phyloP scores from a whole-genome alignment of 2,797 vertebrate genomes.

The Cuculus canorus region DNA sequence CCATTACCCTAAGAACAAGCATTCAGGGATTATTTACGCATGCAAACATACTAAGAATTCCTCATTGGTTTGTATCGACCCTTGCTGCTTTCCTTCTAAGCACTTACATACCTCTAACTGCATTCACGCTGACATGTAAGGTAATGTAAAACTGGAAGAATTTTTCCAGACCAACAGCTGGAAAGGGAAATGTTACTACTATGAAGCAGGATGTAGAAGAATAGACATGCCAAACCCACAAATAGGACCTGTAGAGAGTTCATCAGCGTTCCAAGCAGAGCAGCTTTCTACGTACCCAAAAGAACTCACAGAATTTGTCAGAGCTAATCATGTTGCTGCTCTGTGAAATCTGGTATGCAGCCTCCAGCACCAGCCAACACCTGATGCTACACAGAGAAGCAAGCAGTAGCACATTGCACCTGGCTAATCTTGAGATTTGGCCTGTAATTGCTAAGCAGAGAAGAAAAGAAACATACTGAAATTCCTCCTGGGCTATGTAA shows the following conservation, averaged over 20 bases:
- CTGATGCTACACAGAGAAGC: background rate
- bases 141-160: background rate
- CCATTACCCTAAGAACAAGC: background rate
- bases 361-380: conserved; percentile 6
- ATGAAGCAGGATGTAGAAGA: conserved; percentile 1
- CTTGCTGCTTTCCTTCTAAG: background rate
- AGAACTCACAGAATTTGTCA: conserved; percentile 19
- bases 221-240: background rate
- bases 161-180: background rate
- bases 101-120: background rate
- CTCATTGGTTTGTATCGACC: background rate
- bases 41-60: background rate
- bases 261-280: background rate
- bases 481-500: background rate
- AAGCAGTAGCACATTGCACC: conserved; percentile 40
- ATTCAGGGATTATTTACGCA: background rate
- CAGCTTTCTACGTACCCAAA: background rate
- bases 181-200: background rate
- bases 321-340: background rate
- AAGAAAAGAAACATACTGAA: background rate
- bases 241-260: background rate
- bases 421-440: conserved; percentile 13
- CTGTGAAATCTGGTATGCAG: background rate
- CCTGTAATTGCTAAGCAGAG: conserved; percentile 3
- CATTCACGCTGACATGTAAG: background rate